phyloP scores from a whole-genome alignment of 2,888 invertebrate species.

The Fragum sueziense region DNA sequence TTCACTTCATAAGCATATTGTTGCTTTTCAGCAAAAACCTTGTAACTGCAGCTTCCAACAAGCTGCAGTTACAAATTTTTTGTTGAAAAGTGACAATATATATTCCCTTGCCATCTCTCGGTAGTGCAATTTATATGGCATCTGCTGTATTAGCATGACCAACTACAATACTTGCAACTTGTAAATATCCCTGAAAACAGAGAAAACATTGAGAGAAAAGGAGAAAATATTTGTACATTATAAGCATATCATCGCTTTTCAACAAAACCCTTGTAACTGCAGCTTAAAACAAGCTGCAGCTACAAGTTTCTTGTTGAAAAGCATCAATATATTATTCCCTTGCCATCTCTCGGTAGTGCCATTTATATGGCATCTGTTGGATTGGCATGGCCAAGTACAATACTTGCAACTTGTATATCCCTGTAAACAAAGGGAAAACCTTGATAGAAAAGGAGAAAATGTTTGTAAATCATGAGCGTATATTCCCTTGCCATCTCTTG shows the following conservation, averaged over 20 bases:
- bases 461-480: slow-evolving; percentile 61
- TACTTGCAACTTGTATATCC: slow-evolving; percentile 67
- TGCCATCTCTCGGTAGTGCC: slow-evolving; percentile 59
- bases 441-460: too few species aligned
- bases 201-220: too few species aligned
- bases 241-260: slow-evolving; percentile 58
- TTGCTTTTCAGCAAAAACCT: slow-evolving; percentile 58
- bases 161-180: slow-evolving; percentile 62
- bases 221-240: too few species aligned
- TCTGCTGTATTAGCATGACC: slow-evolving; percentile 54
- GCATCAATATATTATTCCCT: slow-evolving; percentile 59
- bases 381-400: slow-evolving; percentile 55
- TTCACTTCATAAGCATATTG: slow-evolving; percentile 59
- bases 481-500: slow-evolving; percentile 57
- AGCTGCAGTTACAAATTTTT: too few species aligned
- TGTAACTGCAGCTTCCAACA: slow-evolving; percentile 60
- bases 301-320: too few species aligned
- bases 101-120: slow-evolving; percentile 57
- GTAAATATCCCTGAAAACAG: slow-evolving; percentile 68
- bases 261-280: too few species aligned
- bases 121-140: slow-evolving; percentile 58
- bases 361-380: slow-evolving; percentile 56
- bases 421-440: too few species aligned
- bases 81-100: slow-evolving; percentile 59
- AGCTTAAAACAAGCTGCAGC: too few species aligned